These are phyloP conservation scores for Sesia apiformis DNA, from an alignment of 2,888 invertebrate genomes.

Conservation along the genomic window DNA sequence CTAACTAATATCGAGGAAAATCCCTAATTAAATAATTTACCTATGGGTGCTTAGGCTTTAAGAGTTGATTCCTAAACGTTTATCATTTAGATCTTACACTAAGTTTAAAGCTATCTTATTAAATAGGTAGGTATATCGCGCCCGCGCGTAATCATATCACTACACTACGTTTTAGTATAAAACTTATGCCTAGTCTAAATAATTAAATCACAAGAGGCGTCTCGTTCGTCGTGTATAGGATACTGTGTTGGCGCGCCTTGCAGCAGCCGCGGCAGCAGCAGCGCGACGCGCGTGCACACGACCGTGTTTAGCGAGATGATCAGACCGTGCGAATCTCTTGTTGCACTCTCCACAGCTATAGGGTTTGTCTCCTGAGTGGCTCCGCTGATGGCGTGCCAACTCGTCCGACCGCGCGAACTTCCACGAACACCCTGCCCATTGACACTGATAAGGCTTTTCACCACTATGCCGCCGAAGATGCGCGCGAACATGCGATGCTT, in stretches of 20 bases:
- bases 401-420: slow-evolving; percentile 96
- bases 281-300: slow-evolving; percentile 85
- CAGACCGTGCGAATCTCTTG: slow-evolving; percentile 93
- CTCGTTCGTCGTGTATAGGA: slow-evolving; percentile 25
- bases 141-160: background rate
- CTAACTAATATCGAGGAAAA: no score
- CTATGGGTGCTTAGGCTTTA: no score
- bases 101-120: no score
- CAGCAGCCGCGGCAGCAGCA: slow-evolving; percentile 44
- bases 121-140: background rate
- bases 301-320: slow-evolving; percentile 94
- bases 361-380: slow-evolving; percentile 96
- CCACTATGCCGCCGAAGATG: slow-evolving; percentile 91
- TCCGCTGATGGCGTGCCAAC: slow-evolving; percentile 91
- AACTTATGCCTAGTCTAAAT: background rate
- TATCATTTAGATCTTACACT: no score
- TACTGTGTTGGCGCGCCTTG: slow-evolving; percentile 5
- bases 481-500: slow-evolving; percentile 92
- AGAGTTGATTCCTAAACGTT: no score
- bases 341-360: slow-evolving; percentile 91
- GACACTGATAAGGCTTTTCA: slow-evolving; percentile 83
- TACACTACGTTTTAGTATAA: background rate
- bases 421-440: slow-evolving; percentile 90
- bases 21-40: no score
- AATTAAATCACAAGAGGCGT: slow-evolving; percentile 31